These are phyloP conservation scores for Pomatorhinus ruficollis DNA, from an alignment of 2,113 vertebrate species.

Conservation along the genomic window DNA sequence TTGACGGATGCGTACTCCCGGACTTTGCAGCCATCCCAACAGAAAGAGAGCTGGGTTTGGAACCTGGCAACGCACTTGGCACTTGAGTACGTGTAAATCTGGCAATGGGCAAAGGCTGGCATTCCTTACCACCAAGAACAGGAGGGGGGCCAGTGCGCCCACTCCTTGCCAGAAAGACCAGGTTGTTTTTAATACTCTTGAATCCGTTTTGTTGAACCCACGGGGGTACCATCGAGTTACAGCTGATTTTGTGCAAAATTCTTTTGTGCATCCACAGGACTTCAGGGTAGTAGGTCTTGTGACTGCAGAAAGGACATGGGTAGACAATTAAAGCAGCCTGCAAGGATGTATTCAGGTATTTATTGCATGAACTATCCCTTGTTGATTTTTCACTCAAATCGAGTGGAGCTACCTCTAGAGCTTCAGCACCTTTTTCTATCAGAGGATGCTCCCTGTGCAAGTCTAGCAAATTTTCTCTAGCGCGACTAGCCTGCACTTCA, in stretches of 20 bases:
- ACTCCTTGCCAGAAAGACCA: conserved; percentile 73
- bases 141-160: conserved; percentile 92
- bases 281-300: conserved; percentile 90
- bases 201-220: conserved; percentile 84
- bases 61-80: conserved; percentile 64
- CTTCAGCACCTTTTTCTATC: conserved; percentile 1
- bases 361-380: conserved; percentile 60
- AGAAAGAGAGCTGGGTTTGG: conserved; percentile 60
- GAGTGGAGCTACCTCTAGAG: conserved; percentile 63
- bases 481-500: conserved; percentile 11
- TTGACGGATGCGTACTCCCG: conserved; percentile 13
- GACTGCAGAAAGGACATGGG: conserved; percentile 89
- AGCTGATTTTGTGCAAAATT: conserved; percentile 89
- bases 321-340: conserved; percentile 81
- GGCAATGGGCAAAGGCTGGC: conserved; percentile 81
- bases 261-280: conserved; percentile 96
- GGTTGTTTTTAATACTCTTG: conserved; percentile 75
- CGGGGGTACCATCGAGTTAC: conserved; percentile 80
- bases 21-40: conserved; percentile 25
- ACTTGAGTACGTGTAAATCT: conserved; percentile 83
- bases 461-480: conserved; percentile 38
- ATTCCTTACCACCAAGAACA: conserved; percentile 86
- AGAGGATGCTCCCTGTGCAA: conserved; percentile 36
- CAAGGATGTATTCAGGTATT: conserved; percentile 57
- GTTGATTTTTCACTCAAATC: conserved; percentile 77